Conservation (phyloP, 1,140 invertebrate species). For the Diploscapter pachys region DNA sequence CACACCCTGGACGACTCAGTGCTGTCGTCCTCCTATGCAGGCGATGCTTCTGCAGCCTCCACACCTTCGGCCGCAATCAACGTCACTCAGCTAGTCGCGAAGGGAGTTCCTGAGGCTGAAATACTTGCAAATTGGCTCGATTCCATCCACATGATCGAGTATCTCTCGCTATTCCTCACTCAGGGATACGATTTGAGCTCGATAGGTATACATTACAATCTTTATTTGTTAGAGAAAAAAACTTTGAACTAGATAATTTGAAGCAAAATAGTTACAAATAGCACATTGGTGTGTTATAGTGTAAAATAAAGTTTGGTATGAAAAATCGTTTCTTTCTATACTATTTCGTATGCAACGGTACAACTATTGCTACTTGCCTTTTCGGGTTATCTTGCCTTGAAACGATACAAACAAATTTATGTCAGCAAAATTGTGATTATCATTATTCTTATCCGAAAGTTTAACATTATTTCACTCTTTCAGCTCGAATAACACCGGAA, state of each 20-base stretch:
- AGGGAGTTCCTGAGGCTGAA: slow-evolving; percentile 73
- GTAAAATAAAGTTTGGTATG: no score
- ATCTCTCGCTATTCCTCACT: slow-evolving; percentile 83
- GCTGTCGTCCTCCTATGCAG: slow-evolving; percentile 42
- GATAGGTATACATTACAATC: slow-evolving; percentile 65
- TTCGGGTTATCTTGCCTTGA: no score
- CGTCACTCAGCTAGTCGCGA: slow-evolving; percentile 66
- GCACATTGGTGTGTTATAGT: no score
- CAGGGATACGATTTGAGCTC: slow-evolving; percentile 97
- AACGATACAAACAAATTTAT: no score
- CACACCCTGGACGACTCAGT: slow-evolving; percentile 61
- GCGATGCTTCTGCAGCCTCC: no score
- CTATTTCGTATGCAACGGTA: no score
- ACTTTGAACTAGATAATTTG: no score
- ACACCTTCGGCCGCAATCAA: slow-evolving; percentile 60
- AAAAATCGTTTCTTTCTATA: neutral
- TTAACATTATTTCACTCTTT: neutral
- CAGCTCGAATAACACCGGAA: slow-evolving; percentile 89
- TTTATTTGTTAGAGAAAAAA: slow-evolving; percentile 1
- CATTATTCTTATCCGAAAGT: no score
- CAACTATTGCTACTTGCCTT: neutral
- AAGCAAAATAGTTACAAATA: no score
- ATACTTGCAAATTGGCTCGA: slow-evolving; percentile 88
- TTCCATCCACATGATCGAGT: slow-evolving; percentile 91
- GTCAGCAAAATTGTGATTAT: no score